These are phyloP conservation scores for Trichopoda pennipes DNA, from an alignment of 2,888 invertebrate genomes.

Conservation along the genomic window DNA sequence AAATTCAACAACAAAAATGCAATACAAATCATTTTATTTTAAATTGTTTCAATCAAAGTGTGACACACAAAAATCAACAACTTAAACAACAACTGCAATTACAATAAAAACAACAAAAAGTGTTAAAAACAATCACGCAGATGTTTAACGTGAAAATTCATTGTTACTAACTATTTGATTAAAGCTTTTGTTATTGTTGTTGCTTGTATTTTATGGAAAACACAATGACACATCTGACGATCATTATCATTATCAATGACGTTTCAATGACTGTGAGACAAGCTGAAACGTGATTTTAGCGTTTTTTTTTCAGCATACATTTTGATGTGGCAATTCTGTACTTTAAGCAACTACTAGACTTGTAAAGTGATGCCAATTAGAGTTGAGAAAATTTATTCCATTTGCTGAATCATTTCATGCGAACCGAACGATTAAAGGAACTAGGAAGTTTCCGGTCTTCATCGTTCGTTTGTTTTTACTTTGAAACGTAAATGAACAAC, in stretches of 20 bases:
- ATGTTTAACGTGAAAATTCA: conserved; percentile 64
- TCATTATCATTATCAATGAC: conserved; percentile 40
- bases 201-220: conserved; percentile 28
- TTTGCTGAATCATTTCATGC: too few species aligned
- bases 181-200: conserved; percentile 11
- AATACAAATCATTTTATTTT: conserved; percentile 52
- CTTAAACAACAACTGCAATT: conserved; percentile 3
- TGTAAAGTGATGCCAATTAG: not conserved
- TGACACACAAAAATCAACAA: conserved; percentile 48
- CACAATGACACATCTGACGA: conserved; percentile 30
- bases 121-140: conserved; percentile 59
- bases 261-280: not conserved
- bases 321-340: not conserved
- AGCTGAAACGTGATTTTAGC: not conserved
- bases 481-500: too few species aligned
- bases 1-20: not conserved
- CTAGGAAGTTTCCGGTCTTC: too few species aligned
- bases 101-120: conserved; percentile 14
- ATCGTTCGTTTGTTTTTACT: too few species aligned
- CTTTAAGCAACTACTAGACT: not conserved
- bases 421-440: too few species aligned
- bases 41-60: conserved; percentile 56
- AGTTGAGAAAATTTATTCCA: too few species aligned
- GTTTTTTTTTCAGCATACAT: not conserved
- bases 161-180: conserved; percentile 38